Base-by-base conservation (phyloP, 2,888 invertebrate genomes). In the Sminthurinus aureus region DNA sequence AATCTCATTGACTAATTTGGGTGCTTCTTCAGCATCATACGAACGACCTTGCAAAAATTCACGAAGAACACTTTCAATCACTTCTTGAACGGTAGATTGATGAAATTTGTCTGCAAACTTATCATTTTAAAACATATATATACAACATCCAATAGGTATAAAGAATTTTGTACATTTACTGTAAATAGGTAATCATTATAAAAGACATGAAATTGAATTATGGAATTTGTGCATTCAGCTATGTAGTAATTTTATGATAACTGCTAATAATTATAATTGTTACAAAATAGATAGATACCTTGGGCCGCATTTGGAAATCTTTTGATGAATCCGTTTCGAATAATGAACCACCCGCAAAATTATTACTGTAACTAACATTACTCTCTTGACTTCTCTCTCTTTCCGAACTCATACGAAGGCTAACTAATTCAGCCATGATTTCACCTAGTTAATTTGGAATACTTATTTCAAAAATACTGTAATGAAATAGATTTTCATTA, bases 281-380 rank as follows among this genome's bases (percentile, higher is more conserved):
- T n/a, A n/a, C n/a, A n/a, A n/a, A n/a, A n/a, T n/a, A n/a, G n/a
- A n/a, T n/a, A n/a, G n/a, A n/a, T n/a, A n/a, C n/a, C n/a, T 86
- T 85, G 15, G 88, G 88, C 13, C 88, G 84, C 81, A 88, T 88
- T 73, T 87, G 87, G 71, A 86, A 84, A 85, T 79, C 87, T 84
- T 52, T 86, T 81, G 73, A 85, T 79, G 78, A 78, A 52, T 85
- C 87, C 78, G 82, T 79, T 22, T 82, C 83, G 66, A 79, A 79
- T 11, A 79, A 26, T 6, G 71, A 26, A 52, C 69, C 79, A 18
- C n/a, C 73, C n/a, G n/a, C n/a, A n/a, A n/a, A n/a, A 67, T 79
- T 78, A 20, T 58, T 71, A 73, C 67, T 83, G 9, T 6, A 71
- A 73, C 71, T 78, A n/a, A 83, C 22, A 12, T 82, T 83, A 51